Evolutionary conservation across 2,797 vertebrate species (phyloP).

Genomic region (Threskiornis aethiopicus): DNA sequence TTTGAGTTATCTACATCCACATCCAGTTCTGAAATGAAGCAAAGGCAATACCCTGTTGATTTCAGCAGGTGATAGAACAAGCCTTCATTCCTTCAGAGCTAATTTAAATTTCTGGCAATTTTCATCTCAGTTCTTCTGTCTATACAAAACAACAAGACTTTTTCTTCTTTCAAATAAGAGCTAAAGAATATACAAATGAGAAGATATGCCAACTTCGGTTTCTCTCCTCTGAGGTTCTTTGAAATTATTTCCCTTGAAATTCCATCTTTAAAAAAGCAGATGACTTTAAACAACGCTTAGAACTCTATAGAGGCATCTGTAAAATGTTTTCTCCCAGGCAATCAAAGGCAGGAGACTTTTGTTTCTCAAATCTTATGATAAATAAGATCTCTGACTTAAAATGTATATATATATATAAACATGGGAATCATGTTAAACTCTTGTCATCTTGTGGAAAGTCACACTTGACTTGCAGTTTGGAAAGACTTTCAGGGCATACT

Average conservation of each 20-base stretch:
- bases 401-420: background rate
- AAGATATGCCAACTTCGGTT: background rate
- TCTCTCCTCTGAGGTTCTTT: slow-evolving; percentile 41
- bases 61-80: background rate
- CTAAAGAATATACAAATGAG: slow-evolving; percentile 36
- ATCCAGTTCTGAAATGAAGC: background rate
- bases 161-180: background rate
- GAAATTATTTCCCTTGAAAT: slow-evolving; percentile 65
- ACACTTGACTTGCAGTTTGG: background rate
- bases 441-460: background rate
- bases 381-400: slow-evolving; percentile 38
- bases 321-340: slow-evolving; percentile 48
- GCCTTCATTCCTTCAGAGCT: background rate
- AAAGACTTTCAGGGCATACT: background rate
- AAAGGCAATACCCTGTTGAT: background rate
- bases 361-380: slow-evolving; percentile 45
- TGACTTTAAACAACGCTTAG: slow-evolving; percentile 58
- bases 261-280: slow-evolving; percentile 31
- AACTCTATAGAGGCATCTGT: slow-evolving; percentile 15
- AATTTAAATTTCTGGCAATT: background rate
- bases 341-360: slow-evolving; percentile 56
- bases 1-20: background rate
- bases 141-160: background rate
- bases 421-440: background rate
- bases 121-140: background rate